These are phyloP conservation scores for Spinus olivaceus DNA, from an alignment of 2,797 vertebrate species.

Conservation along the genomic window DNA sequence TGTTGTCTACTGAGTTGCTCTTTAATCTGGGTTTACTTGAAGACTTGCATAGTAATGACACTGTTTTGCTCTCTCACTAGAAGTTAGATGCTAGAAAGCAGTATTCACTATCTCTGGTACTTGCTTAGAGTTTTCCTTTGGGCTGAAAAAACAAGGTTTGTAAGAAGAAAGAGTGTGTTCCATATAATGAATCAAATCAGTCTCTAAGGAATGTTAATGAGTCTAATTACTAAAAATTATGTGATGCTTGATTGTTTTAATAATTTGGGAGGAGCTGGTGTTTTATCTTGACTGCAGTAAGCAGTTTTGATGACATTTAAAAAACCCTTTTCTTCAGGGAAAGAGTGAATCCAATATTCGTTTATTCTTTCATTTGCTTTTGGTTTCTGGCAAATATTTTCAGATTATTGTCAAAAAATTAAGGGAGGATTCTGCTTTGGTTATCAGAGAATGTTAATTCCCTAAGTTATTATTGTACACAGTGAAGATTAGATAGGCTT, in stretches of 20 bases:
- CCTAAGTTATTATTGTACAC: constrained; percentile 20
- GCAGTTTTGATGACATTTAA: constrained; percentile 32
- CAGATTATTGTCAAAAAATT: constrained; percentile 41
- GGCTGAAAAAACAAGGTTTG: constrained; percentile 11
- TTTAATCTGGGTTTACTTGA: neutral
- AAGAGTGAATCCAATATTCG: neutral
- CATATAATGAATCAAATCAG: constrained; percentile 44
- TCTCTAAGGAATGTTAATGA: constrained; percentile 67
- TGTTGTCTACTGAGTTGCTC: neutral
- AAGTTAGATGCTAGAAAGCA: neutral
- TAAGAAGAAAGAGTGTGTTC: neutral
- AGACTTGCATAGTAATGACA: neutral
- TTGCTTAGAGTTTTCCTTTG: constrained; percentile 11
- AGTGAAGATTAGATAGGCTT: constrained; percentile 29
- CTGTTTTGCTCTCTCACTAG: neutral
- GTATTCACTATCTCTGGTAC: neutral
- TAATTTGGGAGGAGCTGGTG: constrained; percentile 63
- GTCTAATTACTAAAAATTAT: constrained; percentile 67
- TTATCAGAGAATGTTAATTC: constrained; percentile 35
- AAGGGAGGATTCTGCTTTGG: constrained; percentile 36
- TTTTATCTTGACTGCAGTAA: constrained; percentile 44
- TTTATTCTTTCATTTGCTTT: constrained; percentile 43
- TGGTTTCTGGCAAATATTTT: constrained; percentile 22
- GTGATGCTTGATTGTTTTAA: constrained; percentile 64
- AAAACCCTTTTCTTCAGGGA: constrained; percentile 5